These are phyloP conservation scores for Megalonaias nervosa DNA, from an alignment of 1,140 invertebrate genomes.

Conservation along the genomic window DNA sequence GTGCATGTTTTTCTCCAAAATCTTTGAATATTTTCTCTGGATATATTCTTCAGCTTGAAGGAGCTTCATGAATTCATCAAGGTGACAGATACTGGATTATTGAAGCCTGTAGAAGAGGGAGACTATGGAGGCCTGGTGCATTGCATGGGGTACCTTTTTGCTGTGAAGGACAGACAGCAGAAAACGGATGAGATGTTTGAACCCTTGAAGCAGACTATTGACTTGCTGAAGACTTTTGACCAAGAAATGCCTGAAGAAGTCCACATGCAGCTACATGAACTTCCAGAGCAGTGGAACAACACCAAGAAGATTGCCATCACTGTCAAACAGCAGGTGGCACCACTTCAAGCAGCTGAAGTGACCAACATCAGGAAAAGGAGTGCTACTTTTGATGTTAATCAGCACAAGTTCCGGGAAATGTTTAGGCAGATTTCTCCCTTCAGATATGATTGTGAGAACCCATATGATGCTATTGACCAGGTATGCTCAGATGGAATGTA, in stretches of 20 bases:
- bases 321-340: slow-evolving; percentile 94
- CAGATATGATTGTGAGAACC: slow-evolving; percentile 82
- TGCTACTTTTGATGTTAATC: slow-evolving; percentile 86
- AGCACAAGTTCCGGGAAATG: slow-evolving; percentile 87
- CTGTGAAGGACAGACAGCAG: slow-evolving; percentile 72
- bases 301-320: slow-evolving; percentile 93
- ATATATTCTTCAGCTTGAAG: slow-evolving; percentile 60
- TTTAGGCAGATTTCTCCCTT: slow-evolving; percentile 79
- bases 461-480: slow-evolving; percentile 85
- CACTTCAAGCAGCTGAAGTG: slow-evolving; percentile 95
- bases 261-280: slow-evolving; percentile 77
- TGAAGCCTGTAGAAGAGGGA: slow-evolving; percentile 72
- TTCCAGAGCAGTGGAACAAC: slow-evolving; percentile 95
- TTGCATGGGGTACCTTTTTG: slow-evolving; percentile 73
- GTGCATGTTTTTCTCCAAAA: too few species aligned
- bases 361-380: slow-evolving; percentile 89
- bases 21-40: too few species aligned
- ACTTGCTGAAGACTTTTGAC: slow-evolving; percentile 73
- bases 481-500: slow-evolving; percentile 63
- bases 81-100: slow-evolving; percentile 77
- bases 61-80: slow-evolving; percentile 78
- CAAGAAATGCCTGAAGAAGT: slow-evolving; percentile 74
- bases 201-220: slow-evolving; percentile 82
- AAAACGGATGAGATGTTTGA: slow-evolving; percentile 89
- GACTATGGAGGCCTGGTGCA: slow-evolving; percentile 72